Conservation (phyloP, 2,113 vertebrate species). For the Meleagris gallopavo region DNA sequence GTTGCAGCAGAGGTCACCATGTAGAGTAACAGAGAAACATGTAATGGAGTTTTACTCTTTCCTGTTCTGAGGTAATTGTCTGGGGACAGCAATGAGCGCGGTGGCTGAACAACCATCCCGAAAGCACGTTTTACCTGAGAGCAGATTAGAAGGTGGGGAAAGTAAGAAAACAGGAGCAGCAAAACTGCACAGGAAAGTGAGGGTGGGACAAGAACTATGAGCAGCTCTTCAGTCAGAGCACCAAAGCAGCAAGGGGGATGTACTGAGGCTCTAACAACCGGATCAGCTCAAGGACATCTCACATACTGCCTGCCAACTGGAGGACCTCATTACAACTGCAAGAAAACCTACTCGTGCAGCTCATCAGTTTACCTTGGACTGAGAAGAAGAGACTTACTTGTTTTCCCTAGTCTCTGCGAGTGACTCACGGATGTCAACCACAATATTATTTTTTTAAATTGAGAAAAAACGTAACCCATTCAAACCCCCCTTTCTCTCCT, state of each 20-base stretch:
- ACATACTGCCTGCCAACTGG: not conserved
- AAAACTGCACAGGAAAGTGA: too few relatives aligned
- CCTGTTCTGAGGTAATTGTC: not conserved
- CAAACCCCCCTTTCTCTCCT: accelerated
- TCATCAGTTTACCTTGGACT: not conserved
- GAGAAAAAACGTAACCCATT: not conserved
- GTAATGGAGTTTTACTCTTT: not conserved
- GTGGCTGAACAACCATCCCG: not conserved
- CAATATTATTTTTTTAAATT: not conserved
- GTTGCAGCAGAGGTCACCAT: not conserved
- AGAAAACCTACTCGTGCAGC: slow-evolving; percentile 8
- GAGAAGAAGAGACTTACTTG: not conserved
- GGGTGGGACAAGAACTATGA: not conserved
- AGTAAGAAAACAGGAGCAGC: not conserved
- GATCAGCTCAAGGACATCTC: not conserved
- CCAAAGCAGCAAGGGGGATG: not conserved
- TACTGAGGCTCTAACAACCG: not conserved
- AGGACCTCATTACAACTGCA: not conserved
- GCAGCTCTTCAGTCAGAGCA: not conserved
- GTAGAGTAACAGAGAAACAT: not conserved
- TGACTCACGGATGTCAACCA: not conserved
- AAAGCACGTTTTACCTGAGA: accelerated
- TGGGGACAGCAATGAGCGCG: accelerated
- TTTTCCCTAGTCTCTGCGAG: not conserved
- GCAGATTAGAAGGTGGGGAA: not conserved